Conservation (phyloP, 2,113 vertebrate genomes). For the Galbula dea region DNA sequence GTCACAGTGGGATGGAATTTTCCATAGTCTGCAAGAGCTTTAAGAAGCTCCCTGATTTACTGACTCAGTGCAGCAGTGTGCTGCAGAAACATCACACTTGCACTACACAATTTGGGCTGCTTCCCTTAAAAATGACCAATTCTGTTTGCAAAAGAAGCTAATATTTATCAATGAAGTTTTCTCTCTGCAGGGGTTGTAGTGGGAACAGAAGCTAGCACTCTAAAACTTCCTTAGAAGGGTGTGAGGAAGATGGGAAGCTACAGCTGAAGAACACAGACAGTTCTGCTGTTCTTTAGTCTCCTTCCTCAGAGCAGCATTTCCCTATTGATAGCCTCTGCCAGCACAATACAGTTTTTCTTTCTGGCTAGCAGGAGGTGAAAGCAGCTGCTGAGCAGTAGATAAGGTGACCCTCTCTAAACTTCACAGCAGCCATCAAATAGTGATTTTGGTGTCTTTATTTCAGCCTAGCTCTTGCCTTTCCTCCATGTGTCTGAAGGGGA, state of each 20-base stretch:
- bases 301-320: neutral
- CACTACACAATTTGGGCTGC: neutral
- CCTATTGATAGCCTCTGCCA: neutral
- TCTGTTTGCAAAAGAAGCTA: neutral
- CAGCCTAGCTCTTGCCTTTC: neutral
- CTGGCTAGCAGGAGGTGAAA: neutral
- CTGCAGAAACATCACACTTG: neutral
- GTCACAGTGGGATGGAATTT: constrained; percentile 12
- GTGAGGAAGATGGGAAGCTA: neutral
- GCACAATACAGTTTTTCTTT: neutral
- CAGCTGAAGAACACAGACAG: neutral
- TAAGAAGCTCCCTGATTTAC: constrained; percentile 43
- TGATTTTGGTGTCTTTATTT: neutral
- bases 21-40: neutral
- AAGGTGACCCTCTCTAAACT: neutral
- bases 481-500: neutral
- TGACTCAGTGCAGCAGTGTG: neutral
- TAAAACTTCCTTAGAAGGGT: neutral
- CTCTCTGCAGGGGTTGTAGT: accelerated
- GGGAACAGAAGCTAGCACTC: neutral
- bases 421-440: neutral
- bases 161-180: neutral
- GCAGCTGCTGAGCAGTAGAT: constrained; percentile 2
- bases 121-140: neutral
- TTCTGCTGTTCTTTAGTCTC: neutral